Base-by-base conservation (phyloP, 2,797 vertebrate genomes). In the Danio aesculapii region DNA sequence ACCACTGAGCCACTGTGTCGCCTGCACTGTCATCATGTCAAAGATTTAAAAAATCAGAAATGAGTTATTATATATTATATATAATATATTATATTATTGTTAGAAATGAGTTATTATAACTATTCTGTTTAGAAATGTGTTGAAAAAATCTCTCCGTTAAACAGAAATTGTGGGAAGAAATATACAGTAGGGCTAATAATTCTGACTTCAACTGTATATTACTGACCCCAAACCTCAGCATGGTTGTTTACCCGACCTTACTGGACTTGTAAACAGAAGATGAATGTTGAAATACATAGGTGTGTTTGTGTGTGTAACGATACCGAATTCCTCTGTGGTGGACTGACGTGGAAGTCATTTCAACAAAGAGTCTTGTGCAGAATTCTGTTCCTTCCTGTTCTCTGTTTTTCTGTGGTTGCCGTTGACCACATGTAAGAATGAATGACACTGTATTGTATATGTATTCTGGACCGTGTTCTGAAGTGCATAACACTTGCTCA, bases 371-470 rank as follows among this genome's bases (percentile, higher is more conserved):
- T 79, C 21, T 47, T 77, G 16, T 55, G 43, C 14, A 68, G 44
- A 39, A 47, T 13, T 71, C 47, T 8, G 8, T 71, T 71, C 67
- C 57, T 71, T 79, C 67, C 67, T 79, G 67, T 71, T 70, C 77
- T 71, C 39, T 79, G 67, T 79, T 79, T 52, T 79, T 79, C 58
- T 71, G 57, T 44, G 67, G 67, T 79, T 63, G 16, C 30, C 6
- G 9, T 43, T 30, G 49, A 71, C 77, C 67, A 50, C 57, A 53
- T 63, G 13, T 62, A 61, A 61, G 57, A 52, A 62, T n/a, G 5
- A 62, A 53, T 53, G 49, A 53, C 13, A 11, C 53, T 30, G 30
- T 79, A 46, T 79, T 71, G 58, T 79, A 62, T 77, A 55, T 79
- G 46, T 79, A 62, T 52, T 63, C 77, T 79, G 67, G 57, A 79